Percentiles rank a stretch among this genome's conserved stretches.
Conservation (phyloP, 2,888 invertebrate genomes). For the Pterostichus niger region DNA sequence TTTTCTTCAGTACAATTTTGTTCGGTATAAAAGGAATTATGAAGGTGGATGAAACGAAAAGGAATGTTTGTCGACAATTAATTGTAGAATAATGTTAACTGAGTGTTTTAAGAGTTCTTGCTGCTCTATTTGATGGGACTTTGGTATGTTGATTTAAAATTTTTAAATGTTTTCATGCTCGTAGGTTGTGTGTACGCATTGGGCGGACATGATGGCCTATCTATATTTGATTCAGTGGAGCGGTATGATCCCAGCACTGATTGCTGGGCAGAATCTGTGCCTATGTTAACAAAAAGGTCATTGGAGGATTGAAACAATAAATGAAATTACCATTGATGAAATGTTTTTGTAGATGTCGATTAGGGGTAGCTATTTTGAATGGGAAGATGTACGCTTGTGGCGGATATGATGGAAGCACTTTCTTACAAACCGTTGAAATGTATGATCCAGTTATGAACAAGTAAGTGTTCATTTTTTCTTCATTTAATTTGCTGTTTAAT, state of each 20-base stretch:
- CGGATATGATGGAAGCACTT: conserved; percentile 91
- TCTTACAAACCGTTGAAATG: conserved; percentile 89
- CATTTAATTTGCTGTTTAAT: background rate
- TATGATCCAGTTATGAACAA: conserved; percentile 87
- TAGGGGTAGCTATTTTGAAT: conserved; percentile 90
- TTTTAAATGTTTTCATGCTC: background rate
- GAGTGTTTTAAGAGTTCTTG: no score
- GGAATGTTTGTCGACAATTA: no score
- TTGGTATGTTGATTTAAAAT: no score
- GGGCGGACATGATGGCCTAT: conserved; percentile 93
- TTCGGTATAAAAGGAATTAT: no score
- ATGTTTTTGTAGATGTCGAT: conserved; percentile 82
- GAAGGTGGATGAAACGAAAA: no score
- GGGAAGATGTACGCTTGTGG: conserved; percentile 92
- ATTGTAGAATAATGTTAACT: no score
- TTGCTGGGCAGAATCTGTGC: conserved; percentile 86
- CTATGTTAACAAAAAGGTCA: conserved; percentile 87
- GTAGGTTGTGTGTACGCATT: conserved; percentile 87
- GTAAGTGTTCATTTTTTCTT: conserved; percentile 74
- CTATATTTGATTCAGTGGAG: conserved; percentile 93
- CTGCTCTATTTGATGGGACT: no score
- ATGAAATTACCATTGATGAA: background rate
- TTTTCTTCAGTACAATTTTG: no score
- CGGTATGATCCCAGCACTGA: conserved; percentile 87
- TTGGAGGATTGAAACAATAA: conserved; percentile 11